Evolutionary conservation across 2,113 vertebrate species (phyloP), one percentile per base, ranked within the genome.

Genomic region (Phylloscopus trochilus): DNA sequence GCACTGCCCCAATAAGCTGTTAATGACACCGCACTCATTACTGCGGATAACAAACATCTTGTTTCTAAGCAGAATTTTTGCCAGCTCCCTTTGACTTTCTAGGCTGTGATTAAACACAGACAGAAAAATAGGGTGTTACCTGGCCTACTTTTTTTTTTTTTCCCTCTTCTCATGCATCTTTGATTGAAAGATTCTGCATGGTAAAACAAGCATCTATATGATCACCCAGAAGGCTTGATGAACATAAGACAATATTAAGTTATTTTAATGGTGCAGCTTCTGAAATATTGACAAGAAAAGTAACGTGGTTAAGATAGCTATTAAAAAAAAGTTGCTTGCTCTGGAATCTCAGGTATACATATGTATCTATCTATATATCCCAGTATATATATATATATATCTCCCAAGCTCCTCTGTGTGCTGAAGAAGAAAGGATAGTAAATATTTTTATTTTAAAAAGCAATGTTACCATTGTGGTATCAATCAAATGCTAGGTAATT

Each of bases 41-140:
- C 26, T 10, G 6, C 3, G 1, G 39, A n/a, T 69, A 78, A 92
- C 88, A 93, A 94, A 93, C 68, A 77, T 62, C 46, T 73, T 92
- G 70, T 93, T 94, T 92, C 85, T 77, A 88, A 87, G 82, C 67
- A 90, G 75, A 85, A 52, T 68, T 93, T 73, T 92, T 84, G 77
- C 83, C 87, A 62, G 44, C 67, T 91, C 2, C 4, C 49, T 89
- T 91, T 91, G 77, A 92, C 94, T 87, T 89, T 72, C 84, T 62
- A 75, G 66, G 67, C 84, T 84, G 28, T 44, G 69, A 81, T 91
- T 94, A 91, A 93, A 93, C 17, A 24, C 15, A 73, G 79, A 37
- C 58, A 72, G 60, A 64, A 87, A 84, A 89, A 72, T 2, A 74
- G 24, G 15, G 37, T 72, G 18, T 89, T 92, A 93, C 94, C 91